A percentile compares a stretch with the other conserved stretches of the same genome.
Conservation (phyloP, 2,888 invertebrate genomes). For the Uloborus plumipes region DNA sequence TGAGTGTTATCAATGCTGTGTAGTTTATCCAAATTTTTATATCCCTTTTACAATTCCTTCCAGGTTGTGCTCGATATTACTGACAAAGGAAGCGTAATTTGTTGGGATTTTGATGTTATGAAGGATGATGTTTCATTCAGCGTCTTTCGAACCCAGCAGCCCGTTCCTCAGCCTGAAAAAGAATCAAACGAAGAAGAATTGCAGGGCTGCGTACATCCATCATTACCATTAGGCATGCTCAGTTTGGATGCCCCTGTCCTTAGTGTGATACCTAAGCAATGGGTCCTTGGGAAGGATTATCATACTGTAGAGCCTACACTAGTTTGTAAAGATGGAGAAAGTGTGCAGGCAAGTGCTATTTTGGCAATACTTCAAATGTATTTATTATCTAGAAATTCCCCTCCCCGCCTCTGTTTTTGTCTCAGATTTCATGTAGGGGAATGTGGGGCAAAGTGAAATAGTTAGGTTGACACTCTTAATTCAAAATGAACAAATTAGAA, state of each 20-base stretch:
- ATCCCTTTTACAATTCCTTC: background rate
- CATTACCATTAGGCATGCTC: conserved; percentile 65
- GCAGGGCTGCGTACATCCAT: conserved; percentile 62
- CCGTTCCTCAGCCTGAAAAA: conserved; percentile 54
- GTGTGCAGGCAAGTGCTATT: conserved; percentile 81
- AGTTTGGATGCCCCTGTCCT: conserved; percentile 65
- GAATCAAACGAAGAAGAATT: conserved; percentile 55
- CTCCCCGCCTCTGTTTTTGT: too few relatives aligned
- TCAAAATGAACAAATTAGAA: too few relatives aligned
- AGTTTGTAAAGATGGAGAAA: conserved; percentile 91
- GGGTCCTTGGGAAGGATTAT: conserved; percentile 84
- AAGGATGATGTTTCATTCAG: conserved; percentile 90
- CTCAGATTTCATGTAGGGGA: too few relatives aligned
- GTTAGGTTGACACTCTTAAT: too few relatives aligned
- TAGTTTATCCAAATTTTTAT: too few relatives aligned
- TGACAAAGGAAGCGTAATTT: conserved; percentile 89
- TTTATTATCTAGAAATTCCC: too few relatives aligned
- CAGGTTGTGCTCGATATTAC: conserved; percentile 80
- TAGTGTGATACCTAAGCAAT: conserved; percentile 78
- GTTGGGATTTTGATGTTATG: conserved; percentile 97
- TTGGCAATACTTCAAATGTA: too few relatives aligned
- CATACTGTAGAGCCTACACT: conserved; percentile 85
- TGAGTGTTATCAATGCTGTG: too few relatives aligned
- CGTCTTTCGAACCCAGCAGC: conserved; percentile 75
- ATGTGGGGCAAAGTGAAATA: too few relatives aligned